Conservation (phyloP, 2,113 vertebrate species). For the Cromileptes altivelis region DNA sequence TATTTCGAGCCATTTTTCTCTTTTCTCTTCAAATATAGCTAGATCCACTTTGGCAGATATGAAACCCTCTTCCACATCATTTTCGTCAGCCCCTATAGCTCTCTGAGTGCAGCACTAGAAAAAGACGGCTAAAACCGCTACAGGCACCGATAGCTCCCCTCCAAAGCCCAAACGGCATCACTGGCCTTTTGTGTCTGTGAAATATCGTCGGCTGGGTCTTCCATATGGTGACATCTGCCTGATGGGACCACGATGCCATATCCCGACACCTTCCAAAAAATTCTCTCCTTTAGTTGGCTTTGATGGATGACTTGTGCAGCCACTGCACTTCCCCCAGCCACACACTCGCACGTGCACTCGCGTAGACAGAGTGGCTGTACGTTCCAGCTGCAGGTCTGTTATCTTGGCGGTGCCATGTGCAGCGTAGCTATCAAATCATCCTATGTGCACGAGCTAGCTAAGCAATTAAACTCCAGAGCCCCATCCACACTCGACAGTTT, state of each 20-base stretch:
- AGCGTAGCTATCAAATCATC: constrained; percentile 70
- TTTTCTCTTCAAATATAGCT: constrained; percentile 41
- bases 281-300: constrained; percentile 62
- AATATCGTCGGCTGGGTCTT: constrained; percentile 49
- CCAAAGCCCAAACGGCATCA: constrained; percentile 58
- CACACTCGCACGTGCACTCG: constrained; percentile 24
- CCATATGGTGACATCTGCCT: constrained; percentile 77
- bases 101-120: constrained; percentile 21
- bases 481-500: constrained; percentile 63
- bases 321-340: constrained; percentile 60
- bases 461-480: constrained; percentile 73
- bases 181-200: constrained; percentile 61
- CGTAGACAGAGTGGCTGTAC: constrained; percentile 22
- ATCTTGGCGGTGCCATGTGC: constrained; percentile 60
- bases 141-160: constrained; percentile 32
- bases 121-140: constrained; percentile 8
- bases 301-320: constrained; percentile 78
- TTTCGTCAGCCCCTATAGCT: constrained; percentile 17
- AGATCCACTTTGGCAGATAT: constrained; percentile 44
- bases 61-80: constrained; percentile 33
- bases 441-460: constrained; percentile 64
- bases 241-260: constrained; percentile 59
- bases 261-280: constrained; percentile 54
- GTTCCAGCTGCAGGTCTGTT: constrained; percentile 65
- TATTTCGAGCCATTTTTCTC: constrained; percentile 14